phyloP scores from a whole-genome alignment of 2,888 invertebrate species.

The Drosophila recens region DNA sequence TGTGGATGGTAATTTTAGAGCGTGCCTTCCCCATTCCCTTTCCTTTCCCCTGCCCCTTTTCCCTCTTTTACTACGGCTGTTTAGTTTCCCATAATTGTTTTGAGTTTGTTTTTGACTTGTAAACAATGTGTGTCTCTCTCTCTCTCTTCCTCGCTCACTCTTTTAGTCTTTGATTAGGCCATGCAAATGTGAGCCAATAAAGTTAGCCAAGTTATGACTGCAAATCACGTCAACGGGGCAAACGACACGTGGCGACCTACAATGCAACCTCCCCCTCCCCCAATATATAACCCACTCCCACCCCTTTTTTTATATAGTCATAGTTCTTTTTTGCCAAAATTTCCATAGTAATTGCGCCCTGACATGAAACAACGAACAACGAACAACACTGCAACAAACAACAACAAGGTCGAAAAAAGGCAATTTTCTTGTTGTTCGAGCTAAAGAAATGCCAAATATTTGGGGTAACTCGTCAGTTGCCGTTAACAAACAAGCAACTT shows the following conservation, averaged over 20 bases:
- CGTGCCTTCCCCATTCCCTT: neutral
- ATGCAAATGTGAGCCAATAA: constrained; percentile 67
- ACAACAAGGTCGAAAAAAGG: constrained; percentile 32
- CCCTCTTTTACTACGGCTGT: neutral
- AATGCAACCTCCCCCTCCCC: constrained; percentile 33
- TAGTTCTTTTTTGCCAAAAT: constrained; percentile 49
- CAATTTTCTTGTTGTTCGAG: constrained; percentile 42
- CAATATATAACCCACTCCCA: neutral
- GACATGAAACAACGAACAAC: constrained; percentile 73
- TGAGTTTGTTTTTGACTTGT: constrained; percentile 72
- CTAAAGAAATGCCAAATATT: constrained; percentile 57
- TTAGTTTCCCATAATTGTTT: constrained; percentile 38
- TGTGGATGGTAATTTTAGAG: constrained; percentile 44
- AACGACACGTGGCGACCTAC: constrained; percentile 68
- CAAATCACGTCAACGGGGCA: constrained; percentile 70
- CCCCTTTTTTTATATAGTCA: neutral
- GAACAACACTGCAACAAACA: constrained; percentile 36
- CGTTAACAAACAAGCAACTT: constrained; percentile 41
- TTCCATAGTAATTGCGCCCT: constrained; percentile 69
- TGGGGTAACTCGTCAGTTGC: constrained; percentile 54
- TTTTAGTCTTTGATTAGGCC: constrained; percentile 53
- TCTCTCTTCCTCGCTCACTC: neutral
- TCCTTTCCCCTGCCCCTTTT: too few species aligned
- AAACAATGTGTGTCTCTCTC: constrained; percentile 56
- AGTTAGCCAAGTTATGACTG: constrained; percentile 67